phyloP scores from a whole-genome alignment of 2,888 invertebrate species.

The Chymomyza amoena region DNA sequence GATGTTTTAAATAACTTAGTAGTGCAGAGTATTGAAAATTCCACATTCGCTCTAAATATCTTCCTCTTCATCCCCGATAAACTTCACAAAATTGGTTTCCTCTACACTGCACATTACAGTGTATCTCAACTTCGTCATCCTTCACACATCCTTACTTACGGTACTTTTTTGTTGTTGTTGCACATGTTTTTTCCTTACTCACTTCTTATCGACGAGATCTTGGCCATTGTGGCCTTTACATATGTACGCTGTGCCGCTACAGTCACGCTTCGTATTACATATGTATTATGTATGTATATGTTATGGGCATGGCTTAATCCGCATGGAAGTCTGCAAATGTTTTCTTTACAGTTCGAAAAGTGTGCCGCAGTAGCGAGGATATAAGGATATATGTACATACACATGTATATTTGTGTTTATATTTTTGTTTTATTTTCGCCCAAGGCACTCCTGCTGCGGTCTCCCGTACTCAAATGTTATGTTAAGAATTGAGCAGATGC shows the following conservation, averaged over 20 bases:
- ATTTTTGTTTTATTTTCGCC: conserved; percentile 7
- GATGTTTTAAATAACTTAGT: too few relatives aligned
- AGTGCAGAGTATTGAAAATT: too few relatives aligned
- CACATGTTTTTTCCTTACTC: conserved; percentile 18
- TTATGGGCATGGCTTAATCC: conserved; percentile 3
- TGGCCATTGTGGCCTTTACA: conserved; percentile 14
- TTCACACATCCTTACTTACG: too few relatives aligned
- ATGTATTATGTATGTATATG: conserved; percentile 8
- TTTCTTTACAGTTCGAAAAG: conserved; percentile 29
- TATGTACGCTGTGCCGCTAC: too few relatives aligned
- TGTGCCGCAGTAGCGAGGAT: conserved; percentile 44
- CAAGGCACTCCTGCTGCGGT: conserved; percentile 36
- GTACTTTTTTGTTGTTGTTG: too few relatives aligned
- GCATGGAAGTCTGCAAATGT: conserved; percentile 29
- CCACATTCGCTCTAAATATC: too few relatives aligned
- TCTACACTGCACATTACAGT: too few relatives aligned
- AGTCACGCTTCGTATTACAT: not conserved
- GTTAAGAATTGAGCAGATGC: conserved; percentile 34
- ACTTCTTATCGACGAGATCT: conserved; percentile 45
- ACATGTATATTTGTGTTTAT: conserved; percentile 18
- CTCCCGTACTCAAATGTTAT: conserved; percentile 24
- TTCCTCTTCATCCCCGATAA: too few relatives aligned
- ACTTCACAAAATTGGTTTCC: too few relatives aligned
- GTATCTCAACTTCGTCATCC: too few relatives aligned
- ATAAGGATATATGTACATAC: not conserved